These are phyloP conservation scores for Pimpla rufipes DNA, from an alignment of 2,888 invertebrate genomes.

Conservation along the genomic window DNA sequence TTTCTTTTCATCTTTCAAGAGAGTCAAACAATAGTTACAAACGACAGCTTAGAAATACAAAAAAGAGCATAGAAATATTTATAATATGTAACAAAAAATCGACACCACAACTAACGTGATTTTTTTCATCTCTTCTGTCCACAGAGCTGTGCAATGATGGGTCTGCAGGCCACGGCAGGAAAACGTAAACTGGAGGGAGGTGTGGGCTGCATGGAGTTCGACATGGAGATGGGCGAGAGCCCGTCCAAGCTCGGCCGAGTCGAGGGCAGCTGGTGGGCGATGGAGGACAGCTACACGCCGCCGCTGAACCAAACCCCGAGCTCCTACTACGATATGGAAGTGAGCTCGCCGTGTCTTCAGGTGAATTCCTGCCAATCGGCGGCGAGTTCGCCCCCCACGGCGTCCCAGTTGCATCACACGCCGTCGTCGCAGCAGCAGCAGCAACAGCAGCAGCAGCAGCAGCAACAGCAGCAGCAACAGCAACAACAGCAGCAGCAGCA, in stretches of 20 bases:
- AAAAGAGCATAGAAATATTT: too few species aligned
- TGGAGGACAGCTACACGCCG: constrained; percentile 82
- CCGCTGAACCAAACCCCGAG: constrained; percentile 77
- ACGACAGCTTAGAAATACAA: too few species aligned
- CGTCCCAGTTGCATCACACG: constrained; percentile 69
- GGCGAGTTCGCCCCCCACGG: constrained; percentile 61
- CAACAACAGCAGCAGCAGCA: constrained; percentile 59
- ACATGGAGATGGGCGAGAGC: constrained; percentile 87
- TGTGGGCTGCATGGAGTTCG: constrained; percentile 85
- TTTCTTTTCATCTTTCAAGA: too few species aligned
- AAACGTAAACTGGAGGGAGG: constrained; percentile 89
- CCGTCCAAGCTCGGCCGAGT: constrained; percentile 87
- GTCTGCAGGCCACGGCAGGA: constrained; percentile 91
- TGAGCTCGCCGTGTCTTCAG: constrained; percentile 81
- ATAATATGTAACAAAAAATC: too few species aligned
- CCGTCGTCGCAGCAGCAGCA: constrained; percentile 70
- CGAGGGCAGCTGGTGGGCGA: constrained; percentile 84
- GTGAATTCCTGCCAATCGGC: constrained; percentile 79
- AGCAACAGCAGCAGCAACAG: too few species aligned
- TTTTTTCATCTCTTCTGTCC: constrained; percentile 59
- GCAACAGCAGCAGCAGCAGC: constrained; percentile 49
- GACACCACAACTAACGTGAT: background rate
- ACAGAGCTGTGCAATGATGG: constrained; percentile 90
- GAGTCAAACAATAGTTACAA: too few species aligned
- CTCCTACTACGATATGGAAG: constrained; percentile 83